phyloP scores from a whole-genome alignment of 2,113 vertebrate genomes.

The Melanotaenia duboulayi region DNA sequence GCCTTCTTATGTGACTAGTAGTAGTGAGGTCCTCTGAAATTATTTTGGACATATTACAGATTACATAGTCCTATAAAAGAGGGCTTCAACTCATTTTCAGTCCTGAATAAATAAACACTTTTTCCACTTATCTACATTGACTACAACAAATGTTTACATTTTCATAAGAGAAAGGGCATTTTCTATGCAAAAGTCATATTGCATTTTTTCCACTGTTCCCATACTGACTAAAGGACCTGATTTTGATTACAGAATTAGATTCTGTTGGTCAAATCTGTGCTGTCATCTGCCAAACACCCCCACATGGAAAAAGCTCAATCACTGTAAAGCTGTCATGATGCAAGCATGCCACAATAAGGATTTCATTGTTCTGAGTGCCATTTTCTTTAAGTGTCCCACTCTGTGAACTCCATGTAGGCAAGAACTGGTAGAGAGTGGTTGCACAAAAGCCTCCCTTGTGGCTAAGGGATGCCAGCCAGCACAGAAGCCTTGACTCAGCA shows the following conservation, averaged over 20 bases:
- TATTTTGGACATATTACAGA: not conserved
- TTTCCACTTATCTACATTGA: not conserved
- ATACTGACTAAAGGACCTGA: constrained; percentile 32
- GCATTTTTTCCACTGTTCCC: constrained; percentile 2
- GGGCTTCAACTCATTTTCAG: not conserved
- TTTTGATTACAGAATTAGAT: constrained; percentile 29
- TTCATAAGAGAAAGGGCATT: not conserved
- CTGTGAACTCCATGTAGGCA: constrained; percentile 67
- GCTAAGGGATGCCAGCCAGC: constrained; percentile 35
- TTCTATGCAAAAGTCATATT: not conserved
- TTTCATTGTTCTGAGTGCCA: constrained; percentile 75
- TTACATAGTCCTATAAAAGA: not conserved
- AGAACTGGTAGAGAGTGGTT: constrained; percentile 58
- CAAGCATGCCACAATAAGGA: constrained; percentile 72
- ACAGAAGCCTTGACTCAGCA: constrained; percentile 58
- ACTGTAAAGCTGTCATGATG: constrained; percentile 57
- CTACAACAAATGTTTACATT: constrained; percentile 13
- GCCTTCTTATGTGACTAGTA: constrained; percentile 62
- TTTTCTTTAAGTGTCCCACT: constrained; percentile 62
- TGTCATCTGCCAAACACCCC: constrained; percentile 65
- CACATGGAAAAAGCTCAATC: constrained; percentile 51
- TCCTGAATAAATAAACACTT: not conserved
- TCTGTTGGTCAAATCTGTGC: constrained; percentile 75
- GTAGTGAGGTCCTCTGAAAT: constrained; percentile 42
- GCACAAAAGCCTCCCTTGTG: constrained; percentile 71